phyloP scores from a whole-genome alignment of 2,797 vertebrate species.

The Acomys russatus region DNA sequence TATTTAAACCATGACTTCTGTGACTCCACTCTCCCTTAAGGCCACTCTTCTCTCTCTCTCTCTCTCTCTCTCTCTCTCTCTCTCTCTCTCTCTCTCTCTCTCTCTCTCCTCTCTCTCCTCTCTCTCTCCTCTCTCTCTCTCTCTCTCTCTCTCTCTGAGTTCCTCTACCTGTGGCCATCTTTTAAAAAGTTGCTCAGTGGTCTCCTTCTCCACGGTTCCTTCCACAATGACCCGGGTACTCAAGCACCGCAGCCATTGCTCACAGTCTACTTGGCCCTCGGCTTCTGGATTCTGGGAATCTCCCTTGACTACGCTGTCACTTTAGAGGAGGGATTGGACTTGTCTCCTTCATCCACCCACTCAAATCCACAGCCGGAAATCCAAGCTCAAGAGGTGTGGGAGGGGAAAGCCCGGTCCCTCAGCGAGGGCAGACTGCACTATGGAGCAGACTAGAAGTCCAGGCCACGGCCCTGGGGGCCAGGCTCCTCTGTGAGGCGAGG shows the following conservation, averaged over 20 bases:
- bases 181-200: neutral
- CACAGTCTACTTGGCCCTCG: neutral
- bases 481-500: neutral
- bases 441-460: neutral
- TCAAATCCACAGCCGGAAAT: constrained; percentile 12
- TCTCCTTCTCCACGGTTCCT: neutral
- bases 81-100: too few species aligned
- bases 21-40: neutral
- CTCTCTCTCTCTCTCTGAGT: neutral
- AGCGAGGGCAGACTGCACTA: neutral
- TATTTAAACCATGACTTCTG: neutral
- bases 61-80: too few species aligned
- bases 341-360: neutral
- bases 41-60: neutral
- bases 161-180: neutral
- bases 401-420: neutral
- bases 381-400: neutral
- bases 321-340: constrained; percentile 12
- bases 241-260: neutral
- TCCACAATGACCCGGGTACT: too few species aligned
- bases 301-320: neutral
- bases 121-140: too few species aligned
- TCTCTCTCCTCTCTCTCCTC: too few species aligned
- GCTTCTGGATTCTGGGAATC: neutral
- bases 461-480: neutral